Base-by-base conservation (phyloP, 2,797 vertebrate genomes). In the Loris lydekkerianus region DNA sequence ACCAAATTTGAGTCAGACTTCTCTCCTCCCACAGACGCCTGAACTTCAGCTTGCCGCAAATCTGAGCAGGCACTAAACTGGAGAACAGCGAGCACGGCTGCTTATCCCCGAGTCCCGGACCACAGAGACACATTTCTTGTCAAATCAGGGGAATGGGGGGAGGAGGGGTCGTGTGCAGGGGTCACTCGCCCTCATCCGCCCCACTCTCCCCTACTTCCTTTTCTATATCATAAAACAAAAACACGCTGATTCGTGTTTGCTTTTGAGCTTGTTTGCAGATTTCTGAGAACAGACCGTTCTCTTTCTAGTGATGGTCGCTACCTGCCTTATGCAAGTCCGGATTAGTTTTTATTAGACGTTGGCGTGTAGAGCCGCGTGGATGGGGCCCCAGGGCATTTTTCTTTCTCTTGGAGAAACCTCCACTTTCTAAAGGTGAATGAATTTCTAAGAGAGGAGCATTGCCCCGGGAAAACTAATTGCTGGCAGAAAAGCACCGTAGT, bases 401-500 rank as follows among this genome's bases (percentile, higher is more conserved):
- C 25, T 46, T 53, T 23, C 60, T 31, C n/a, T 34, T 23, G 34
- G 75, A 65, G 86, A 63, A 29, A 95, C 91, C 76, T 72, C 40
- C 86, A 95, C 95, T 97, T 97, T 91, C 53, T 67, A 18, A 58
- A 91, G 65, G 58, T 15, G 60, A 73, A 58, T n/a, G 43, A 4
- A 73, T 95, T 87, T 94, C 92, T 43, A 34, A 72, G 75, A 0
- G 8, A 72, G 75, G 46, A 91, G 69, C 43, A 21, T 31, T 37
- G 43, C 63, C 61, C 90, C 13, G 18, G 78, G 69, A 76, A n/a
- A n/a, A 65, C 58, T 56, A 77, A 95, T 17, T 4, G 58, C 7
- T 17, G 53, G 34, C 25, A 27, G 78, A 34, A 89, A 91, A 90
- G 9, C 43, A 53, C 40, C 7, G 13, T 1, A 5, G 29, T 10